A percentile compares a stretch with the other conserved stretches of the same genome.
Conservation (phyloP, 2,797 vertebrate species). For the Falco peregrinus region DNA sequence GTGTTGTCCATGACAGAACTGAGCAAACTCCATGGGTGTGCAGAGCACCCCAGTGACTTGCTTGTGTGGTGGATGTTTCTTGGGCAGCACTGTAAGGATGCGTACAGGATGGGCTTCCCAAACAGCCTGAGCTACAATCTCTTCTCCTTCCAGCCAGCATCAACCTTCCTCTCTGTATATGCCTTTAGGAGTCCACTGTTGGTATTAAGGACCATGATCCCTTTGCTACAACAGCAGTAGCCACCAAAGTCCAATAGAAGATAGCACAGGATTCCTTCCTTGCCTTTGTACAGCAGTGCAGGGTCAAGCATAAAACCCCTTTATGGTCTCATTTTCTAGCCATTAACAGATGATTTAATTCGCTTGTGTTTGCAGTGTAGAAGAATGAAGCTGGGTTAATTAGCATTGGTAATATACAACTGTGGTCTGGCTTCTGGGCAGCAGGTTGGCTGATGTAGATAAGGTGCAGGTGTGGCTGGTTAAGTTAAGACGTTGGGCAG, state of each 20-base stretch:
- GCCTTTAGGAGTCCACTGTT: neutral
- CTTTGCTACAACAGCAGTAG: neutral
- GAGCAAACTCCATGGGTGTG: neutral
- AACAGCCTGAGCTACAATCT: neutral
- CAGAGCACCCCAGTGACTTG: neutral
- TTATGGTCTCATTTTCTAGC: neutral
- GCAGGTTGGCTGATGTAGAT: no score
- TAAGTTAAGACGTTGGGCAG: no score
- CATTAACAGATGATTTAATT: slow-evolving; percentile 22
- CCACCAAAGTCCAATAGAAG: neutral
- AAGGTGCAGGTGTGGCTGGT: no score
- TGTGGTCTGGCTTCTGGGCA: no score
- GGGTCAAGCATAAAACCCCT: neutral
- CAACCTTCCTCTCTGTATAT: neutral
- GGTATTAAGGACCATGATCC: neutral
- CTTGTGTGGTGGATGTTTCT: neutral
- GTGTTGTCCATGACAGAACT: neutral
- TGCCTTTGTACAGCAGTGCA: neutral
- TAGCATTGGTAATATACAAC: no score
- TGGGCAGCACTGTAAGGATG: neutral
- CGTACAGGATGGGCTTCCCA: neutral
- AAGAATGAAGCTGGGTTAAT: neutral
- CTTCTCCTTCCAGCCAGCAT: neutral
- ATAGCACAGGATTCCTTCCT: neutral
- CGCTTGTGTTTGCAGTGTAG: neutral